Base-by-base conservation (phyloP, 2,888 invertebrate genomes). In the Gymnoscelis rufifasciata region DNA sequence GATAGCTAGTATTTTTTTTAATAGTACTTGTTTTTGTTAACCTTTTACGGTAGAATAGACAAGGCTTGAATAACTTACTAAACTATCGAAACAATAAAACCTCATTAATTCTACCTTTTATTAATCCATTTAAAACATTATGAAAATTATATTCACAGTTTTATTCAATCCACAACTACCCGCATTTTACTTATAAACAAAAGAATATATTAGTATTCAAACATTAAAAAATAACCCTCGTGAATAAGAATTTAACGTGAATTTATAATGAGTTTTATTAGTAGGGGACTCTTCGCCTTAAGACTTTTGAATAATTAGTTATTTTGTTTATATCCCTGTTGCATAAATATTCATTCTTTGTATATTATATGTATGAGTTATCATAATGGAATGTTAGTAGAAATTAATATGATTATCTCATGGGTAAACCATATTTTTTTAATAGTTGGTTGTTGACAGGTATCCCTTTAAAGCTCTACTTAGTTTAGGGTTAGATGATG, bases 251-350 rank as follows among this genome's bases (percentile, higher is more conserved):
- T 13, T 8, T 8, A 60, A 62, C 75, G 46, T 24, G 82, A 81
- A 84, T 87, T 64, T 74, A 80, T 82, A 80, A 79, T 78, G 55
- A 60, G 72, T 68, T 78, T 74, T 78, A 76, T 78, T 68, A 69
- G 58, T 59, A 63, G 66, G 78, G 78, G 71, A 73, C 71, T 61
- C 56, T 64, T 62, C 49, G 60, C 63, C 60, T 60, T 47, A 51
- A 59, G 60, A 59, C 47, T 54, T 57, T 62, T 71, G 72, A 71
- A 73, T 73, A 72, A 60, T 44, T 49, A 41, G 31, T 49, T 14
- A 26, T 56, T 60, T 65, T 39, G 35, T 42, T 43, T 47, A 8
- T 14, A 38, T 8, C 30, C 13, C 13, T 30, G 12, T 13, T 30
- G n/a, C 14, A 6, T 14, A 31, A 8, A 31, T 31, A 31, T 31